These are phyloP conservation scores for Asteroscopus sphinx DNA, from an alignment of 2,888 invertebrate species.

Conservation along the genomic window DNA sequence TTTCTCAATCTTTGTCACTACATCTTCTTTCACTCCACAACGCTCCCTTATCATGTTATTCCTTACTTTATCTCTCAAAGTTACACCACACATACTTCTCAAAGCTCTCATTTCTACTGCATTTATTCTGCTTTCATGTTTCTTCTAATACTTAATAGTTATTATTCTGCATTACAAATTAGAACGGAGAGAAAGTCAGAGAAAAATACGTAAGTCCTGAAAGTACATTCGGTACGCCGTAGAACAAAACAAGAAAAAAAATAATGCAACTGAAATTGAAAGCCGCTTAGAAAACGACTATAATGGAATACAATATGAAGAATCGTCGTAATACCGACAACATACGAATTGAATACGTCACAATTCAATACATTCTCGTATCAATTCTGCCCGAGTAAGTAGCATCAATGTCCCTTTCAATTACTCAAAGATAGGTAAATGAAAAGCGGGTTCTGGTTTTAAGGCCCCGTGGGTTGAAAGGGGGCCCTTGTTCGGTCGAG, in stretches of 20 bases:
- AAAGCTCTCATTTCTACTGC: too few relatives aligned
- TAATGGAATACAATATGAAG: slow-evolving; percentile 50
- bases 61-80: too few relatives aligned
- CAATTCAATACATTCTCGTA: slow-evolving; percentile 73
- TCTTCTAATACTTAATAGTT: too few relatives aligned
- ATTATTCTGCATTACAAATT: neutral
- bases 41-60: too few relatives aligned
- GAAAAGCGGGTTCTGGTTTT: slow-evolving; percentile 81
- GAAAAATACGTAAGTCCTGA: neutral
- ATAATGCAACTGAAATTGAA: slow-evolving; percentile 36
- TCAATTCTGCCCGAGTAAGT: slow-evolving; percentile 81
- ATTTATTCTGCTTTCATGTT: too few relatives aligned
- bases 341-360: slow-evolving; percentile 63
- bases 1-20: too few relatives aligned
- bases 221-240: neutral
- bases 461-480: slow-evolving; percentile 76
- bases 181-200: neutral
- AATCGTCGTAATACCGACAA: slow-evolving; percentile 48
- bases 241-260: slow-evolving; percentile 25
- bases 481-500: slow-evolving; percentile 76
- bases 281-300: slow-evolving; percentile 35
- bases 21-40: too few relatives aligned
- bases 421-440: slow-evolving; percentile 83
- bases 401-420: slow-evolving; percentile 83
- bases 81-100: too few relatives aligned